phyloP scores from a whole-genome alignment of 2,113 vertebrate species.

The Prochilodus magdalenae region DNA sequence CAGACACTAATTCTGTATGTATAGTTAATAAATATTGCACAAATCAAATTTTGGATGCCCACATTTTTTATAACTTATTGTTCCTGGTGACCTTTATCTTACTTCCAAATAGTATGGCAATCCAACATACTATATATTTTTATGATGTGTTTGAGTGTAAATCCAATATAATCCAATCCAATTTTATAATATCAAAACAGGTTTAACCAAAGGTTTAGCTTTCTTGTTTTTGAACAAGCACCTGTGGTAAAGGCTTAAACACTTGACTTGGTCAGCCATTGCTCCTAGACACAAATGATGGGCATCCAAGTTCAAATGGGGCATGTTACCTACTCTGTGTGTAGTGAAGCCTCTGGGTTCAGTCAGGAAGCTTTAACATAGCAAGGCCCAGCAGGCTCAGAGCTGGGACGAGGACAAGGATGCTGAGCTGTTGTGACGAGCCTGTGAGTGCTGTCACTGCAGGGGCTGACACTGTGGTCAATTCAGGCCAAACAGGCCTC shows the following conservation, averaged over 20 bases:
- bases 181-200: too few relatives aligned
- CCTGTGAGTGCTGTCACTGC: background rate
- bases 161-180: too few relatives aligned
- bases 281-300: background rate
- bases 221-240: background rate
- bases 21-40: too few relatives aligned
- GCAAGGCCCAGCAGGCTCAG: background rate
- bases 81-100: too few relatives aligned
- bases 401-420: background rate
- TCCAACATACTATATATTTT: too few relatives aligned
- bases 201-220: too few relatives aligned
- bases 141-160: too few relatives aligned
- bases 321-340: background rate
- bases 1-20: too few relatives aligned
- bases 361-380: background rate
- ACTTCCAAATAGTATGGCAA: too few relatives aligned
- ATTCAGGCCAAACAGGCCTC: background rate
- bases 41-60: too few relatives aligned
- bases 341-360: background rate
- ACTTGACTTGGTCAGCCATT: background rate
- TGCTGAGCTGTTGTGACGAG: constrained; percentile 1
- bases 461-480: background rate
- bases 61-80: too few relatives aligned
- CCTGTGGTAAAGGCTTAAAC: background rate
- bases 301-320: background rate